These are phyloP conservation scores for Gambusia holbrooki DNA, from an alignment of 2,113 vertebrate species.

Conservation along the genomic window DNA sequence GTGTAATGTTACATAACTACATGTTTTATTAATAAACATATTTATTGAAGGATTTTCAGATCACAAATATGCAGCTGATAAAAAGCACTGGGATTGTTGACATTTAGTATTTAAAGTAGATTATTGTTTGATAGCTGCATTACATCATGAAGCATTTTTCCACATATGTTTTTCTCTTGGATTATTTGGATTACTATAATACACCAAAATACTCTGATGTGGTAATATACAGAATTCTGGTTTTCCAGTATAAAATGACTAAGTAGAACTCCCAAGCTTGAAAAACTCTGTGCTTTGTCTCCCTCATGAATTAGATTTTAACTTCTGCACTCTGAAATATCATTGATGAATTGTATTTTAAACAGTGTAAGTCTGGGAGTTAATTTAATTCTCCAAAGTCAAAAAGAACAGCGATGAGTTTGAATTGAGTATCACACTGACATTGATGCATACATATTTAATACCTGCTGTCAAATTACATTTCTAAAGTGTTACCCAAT, in stretches of 20 bases:
- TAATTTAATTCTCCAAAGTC: constrained; percentile 54
- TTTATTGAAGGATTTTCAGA: constrained; percentile 30
- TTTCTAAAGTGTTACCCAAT: constrained; percentile 38
- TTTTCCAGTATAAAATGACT: constrained; percentile 51
- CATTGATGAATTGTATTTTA: constrained; percentile 43
- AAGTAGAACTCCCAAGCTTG: constrained; percentile 42
- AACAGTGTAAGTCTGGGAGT: constrained; percentile 48
- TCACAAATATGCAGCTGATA: constrained; percentile 29
- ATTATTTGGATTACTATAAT: constrained; percentile 78
- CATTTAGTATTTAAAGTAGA: constrained; percentile 62
- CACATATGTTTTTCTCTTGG: constrained; percentile 61
- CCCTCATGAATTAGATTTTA: constrained; percentile 31
- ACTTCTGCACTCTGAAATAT: constrained; percentile 8
- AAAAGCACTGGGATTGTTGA: constrained; percentile 54
- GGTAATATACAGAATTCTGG: constrained; percentile 49
- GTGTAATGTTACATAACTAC: constrained; percentile 40
- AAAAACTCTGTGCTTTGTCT: constrained; percentile 53
- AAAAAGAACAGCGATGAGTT: constrained; percentile 58
- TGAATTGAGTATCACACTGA: constrained; percentile 28
- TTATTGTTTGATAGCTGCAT: constrained; percentile 62
- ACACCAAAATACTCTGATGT: constrained; percentile 65
- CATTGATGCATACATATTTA: constrained; percentile 31
- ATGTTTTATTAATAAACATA: constrained; percentile 11
- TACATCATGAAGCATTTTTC: constrained; percentile 59
- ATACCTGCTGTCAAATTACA: constrained; percentile 44